A percentile compares a stretch with the other conserved stretches of the same genome.
phyloP scores from a whole-genome alignment of 2,888 invertebrate species.

The Plebejus melissa region DNA sequence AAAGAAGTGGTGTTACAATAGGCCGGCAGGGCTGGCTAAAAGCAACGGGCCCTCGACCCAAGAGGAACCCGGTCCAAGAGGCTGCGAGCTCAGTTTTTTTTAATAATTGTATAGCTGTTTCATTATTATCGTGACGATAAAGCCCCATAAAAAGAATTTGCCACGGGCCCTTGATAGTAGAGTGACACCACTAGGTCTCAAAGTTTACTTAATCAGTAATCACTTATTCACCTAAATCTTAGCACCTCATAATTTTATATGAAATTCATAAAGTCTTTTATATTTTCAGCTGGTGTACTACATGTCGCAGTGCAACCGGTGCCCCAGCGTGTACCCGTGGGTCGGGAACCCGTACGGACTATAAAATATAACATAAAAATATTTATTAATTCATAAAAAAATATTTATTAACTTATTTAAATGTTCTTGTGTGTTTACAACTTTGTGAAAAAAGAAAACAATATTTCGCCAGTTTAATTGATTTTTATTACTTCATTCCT shows the following conservation, averaged over 20 bases:
- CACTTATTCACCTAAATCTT: not conserved
- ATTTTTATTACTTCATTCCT: not conserved
- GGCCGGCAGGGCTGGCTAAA: no score
- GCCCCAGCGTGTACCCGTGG: slow-evolving; percentile 78
- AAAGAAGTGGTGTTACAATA: no score
- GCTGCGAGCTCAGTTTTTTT: no score
- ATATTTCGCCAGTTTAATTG: not conserved
- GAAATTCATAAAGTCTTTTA: not conserved
- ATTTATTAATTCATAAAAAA: not conserved
- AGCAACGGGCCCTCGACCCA: no score
- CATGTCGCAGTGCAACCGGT: slow-evolving; percentile 66
- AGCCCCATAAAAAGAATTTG: no score
- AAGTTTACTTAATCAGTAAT: no score
- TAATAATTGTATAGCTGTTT: no score
- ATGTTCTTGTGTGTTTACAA: not conserved
- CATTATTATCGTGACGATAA: no score
- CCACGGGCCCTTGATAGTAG: no score
- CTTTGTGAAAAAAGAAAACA: not conserved
- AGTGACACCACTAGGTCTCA: no score
- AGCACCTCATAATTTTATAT: not conserved
- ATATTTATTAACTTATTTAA: slow-evolving; percentile 7
- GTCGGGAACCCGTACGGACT: slow-evolving; percentile 69
- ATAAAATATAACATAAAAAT: slow-evolving; percentile 32
- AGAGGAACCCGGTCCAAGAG: no score
- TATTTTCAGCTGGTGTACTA: slow-evolving; percentile 54